These are phyloP conservation scores for Sitobion miscanthi DNA, from an alignment of 1,140 invertebrate species.

Conservation along the genomic window DNA sequence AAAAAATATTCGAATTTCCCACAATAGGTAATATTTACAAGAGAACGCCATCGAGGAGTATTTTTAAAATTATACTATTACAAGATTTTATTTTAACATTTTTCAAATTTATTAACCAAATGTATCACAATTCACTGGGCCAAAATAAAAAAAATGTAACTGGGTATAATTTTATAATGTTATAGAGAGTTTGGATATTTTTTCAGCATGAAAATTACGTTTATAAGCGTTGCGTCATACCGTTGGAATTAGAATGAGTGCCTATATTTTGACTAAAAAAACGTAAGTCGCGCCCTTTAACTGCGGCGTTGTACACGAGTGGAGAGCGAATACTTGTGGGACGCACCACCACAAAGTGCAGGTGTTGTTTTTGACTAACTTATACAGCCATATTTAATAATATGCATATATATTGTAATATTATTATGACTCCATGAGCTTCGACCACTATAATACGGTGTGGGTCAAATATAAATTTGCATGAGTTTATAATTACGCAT, in stretches of 20 bases:
- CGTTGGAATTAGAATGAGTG: background rate
- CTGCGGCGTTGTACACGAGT: background rate
- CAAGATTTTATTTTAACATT: background rate
- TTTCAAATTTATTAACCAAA: background rate
- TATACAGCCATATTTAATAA: background rate
- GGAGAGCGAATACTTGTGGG: background rate
- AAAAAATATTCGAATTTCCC: background rate
- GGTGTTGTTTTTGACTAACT: background rate
- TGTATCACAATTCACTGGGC: background rate
- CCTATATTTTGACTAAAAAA: background rate
- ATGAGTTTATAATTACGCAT: background rate
- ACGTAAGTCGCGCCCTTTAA: background rate
- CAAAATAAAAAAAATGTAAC: background rate
- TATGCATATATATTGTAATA: background rate
- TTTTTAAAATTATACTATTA: background rate
- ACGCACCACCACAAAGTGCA: background rate
- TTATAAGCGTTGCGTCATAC: too few relatives aligned
- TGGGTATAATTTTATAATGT: too few relatives aligned
- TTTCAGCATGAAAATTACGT: too few relatives aligned
- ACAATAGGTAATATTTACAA: background rate
- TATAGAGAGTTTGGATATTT: too few relatives aligned
- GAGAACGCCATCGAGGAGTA: background rate
- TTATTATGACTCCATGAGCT: background rate
- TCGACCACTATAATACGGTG: background rate
- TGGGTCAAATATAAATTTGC: background rate